phyloP scores from a whole-genome alignment of 1,140 invertebrate genomes.

The Charaxes varanes region DNA sequence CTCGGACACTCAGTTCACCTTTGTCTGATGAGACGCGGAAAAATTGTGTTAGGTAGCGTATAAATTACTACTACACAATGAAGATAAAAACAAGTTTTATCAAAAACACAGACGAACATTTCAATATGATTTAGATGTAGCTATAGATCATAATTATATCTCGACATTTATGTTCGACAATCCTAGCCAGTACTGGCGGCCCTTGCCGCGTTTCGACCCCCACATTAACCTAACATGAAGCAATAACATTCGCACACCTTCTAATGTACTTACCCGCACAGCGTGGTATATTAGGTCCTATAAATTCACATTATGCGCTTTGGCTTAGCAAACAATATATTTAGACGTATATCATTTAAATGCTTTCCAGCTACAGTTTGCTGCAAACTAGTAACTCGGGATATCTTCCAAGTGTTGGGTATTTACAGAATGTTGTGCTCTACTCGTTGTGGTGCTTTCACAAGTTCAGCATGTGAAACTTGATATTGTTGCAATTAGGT shows the following conservation, averaged over 20 bases:
- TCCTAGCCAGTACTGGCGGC: conserved; percentile 13
- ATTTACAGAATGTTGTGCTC: background rate
- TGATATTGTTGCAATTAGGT: no score
- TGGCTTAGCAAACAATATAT: conserved; percentile 10
- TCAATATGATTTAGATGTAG: no score
- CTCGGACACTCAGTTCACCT: no score
- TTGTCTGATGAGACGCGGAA: no score
- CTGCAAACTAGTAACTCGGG: background rate
- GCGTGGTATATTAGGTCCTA: conserved; percentile 22
- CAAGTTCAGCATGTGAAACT: no score
- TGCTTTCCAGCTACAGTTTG: background rate
- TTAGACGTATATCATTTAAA: background rate
- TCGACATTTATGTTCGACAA: background rate
- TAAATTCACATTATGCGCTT: conserved; percentile 16
- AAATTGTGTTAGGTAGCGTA: no score
- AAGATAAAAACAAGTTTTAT: no score
- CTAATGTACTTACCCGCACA: conserved; percentile 42
- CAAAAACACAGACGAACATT: no score
- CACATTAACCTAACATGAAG: conserved; percentile 54
- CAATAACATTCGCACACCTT: conserved; percentile 57
- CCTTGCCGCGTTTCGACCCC: conserved; percentile 27
- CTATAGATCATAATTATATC: background rate
- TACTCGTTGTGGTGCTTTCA: no score
- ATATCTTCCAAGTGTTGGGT: background rate
- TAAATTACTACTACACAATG: no score